A percentile compares a stretch with the other conserved stretches of the same genome.
Conservation (phyloP, 1,140 invertebrate species). For the Drosophila willistoni region DNA sequence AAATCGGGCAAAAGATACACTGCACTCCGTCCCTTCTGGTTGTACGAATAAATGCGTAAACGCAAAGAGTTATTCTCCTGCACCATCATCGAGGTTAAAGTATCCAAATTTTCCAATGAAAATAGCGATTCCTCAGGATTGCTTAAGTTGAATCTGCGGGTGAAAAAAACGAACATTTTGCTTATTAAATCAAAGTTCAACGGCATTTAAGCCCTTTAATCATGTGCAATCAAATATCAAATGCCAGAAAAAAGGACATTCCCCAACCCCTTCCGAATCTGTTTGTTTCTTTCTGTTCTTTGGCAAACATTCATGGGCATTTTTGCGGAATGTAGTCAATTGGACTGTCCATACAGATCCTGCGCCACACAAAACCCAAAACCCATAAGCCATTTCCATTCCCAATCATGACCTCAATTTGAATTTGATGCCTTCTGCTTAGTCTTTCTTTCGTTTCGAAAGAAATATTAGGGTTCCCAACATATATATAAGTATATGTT, state of each 20-base stretch:
- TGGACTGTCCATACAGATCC: slow-evolving; percentile 31
- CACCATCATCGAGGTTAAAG: slow-evolving; percentile 77
- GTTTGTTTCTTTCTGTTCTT: slow-evolving; percentile 18
- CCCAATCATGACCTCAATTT: slow-evolving; percentile 82
- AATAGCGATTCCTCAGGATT: slow-evolving; percentile 80
- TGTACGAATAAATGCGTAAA: slow-evolving; percentile 79
- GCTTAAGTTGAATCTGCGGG: slow-evolving; percentile 76
- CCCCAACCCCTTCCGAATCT: background rate
- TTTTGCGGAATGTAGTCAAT: slow-evolving; percentile 41
- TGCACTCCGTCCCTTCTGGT: slow-evolving; percentile 81
- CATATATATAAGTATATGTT: slow-evolving; percentile 55
- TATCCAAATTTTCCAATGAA: slow-evolving; percentile 79
- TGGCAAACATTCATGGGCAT: slow-evolving; percentile 56
- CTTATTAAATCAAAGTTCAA: slow-evolving; percentile 74
- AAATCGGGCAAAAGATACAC: slow-evolving; percentile 76
- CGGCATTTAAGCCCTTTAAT: slow-evolving; percentile 68
- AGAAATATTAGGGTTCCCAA: slow-evolving; percentile 75
- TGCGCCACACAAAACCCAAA: slow-evolving; percentile 1
- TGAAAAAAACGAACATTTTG: slow-evolving; percentile 22
- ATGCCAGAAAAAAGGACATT: slow-evolving; percentile 42
- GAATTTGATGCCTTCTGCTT: slow-evolving; percentile 77
- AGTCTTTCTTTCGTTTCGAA: slow-evolving; percentile 58
- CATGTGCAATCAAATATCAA: slow-evolving; percentile 62
- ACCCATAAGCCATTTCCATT: slow-evolving; percentile 17
- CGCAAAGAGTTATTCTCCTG: slow-evolving; percentile 81